Evolutionary conservation across 2,113 vertebrate genomes (phyloP), one percentile per base, ranked within the genome.

Genomic region (Clupea harengus): DNA sequence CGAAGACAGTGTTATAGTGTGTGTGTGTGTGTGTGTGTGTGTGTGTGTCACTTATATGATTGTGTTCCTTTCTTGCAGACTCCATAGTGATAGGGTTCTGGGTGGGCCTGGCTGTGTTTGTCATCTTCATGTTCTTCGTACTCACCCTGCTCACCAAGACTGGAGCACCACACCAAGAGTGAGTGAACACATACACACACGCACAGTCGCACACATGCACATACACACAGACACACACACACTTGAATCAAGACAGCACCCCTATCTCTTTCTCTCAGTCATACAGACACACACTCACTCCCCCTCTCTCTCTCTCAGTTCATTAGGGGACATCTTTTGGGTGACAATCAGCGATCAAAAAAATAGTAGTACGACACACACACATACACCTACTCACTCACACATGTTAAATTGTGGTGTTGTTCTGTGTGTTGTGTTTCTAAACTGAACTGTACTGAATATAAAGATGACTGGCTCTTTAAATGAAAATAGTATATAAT

Each of bases 21-120:
- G 39, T 39, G 2, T 39, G 46, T 47, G 5, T 46, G 45, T 81
- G 49, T 46, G 22, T 17, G 46, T 49, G 28, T 49, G 13, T 13
- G 11, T 82, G n/a, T 82, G n/a, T 82, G 28, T 50, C 9, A 13
- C 18, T 50, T n/a, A 20, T 28, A 50, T 32, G 17, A 2, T 18
- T 45, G 7, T 22, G 18, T 64, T 89, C 28, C 89, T 82, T 72
- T 80, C 83, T 93, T 95, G 54, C 95, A 99, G 98, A 99, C 94
- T 99, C 98, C 86, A 98, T 99, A 88, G 97, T 99, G 89, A 99
- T 99, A 87, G 97, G 97, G 88, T 99, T 99, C 95, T 99, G 98
- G 98, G 97, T 99, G 13, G 97, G 98, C 86, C 96, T 99, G 2
- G 97, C 96, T 0, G 97, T 98, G 84, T 99, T 99, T 85, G 97